phyloP scores from a whole-genome alignment of 2,113 vertebrate species.

The Ageneiosus marmoratus region DNA sequence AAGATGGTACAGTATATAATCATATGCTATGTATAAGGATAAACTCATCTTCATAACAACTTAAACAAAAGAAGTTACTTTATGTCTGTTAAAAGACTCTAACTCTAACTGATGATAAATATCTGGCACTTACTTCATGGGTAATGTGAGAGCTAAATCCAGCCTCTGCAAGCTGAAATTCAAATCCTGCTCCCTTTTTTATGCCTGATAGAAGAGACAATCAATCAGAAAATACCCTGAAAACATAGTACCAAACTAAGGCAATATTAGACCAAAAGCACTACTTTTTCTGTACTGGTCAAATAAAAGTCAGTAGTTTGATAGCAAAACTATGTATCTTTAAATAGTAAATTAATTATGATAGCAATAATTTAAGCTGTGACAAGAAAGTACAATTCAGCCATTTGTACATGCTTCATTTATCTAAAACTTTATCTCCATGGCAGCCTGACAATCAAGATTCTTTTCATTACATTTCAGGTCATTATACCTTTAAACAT shows the following conservation, averaged over 20 bases:
- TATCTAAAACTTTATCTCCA: neutral
- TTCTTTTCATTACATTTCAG: neutral
- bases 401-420: neutral
- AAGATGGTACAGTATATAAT: neutral
- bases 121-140: constrained; percentile 61
- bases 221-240: neutral
- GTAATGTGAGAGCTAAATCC: constrained; percentile 74
- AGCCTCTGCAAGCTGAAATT: constrained; percentile 72
- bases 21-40: neutral
- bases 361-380: neutral
- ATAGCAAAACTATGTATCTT: neutral
- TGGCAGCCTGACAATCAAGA: neutral
- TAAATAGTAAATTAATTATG: neutral
- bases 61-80: neutral
- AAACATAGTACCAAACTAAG: neutral
- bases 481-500: neutral
- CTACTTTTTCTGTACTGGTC: neutral
- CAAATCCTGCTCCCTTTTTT: constrained; percentile 64
- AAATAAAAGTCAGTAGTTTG: neutral
- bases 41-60: neutral
- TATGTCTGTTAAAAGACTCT: neutral
- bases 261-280: neutral
- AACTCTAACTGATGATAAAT: neutral
- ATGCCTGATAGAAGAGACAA: constrained; percentile 61
- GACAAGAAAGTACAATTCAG: neutral